These are phyloP conservation scores for Philhelius pedissequus DNA, from an alignment of 2,888 invertebrate species.

Conservation along the genomic window DNA sequence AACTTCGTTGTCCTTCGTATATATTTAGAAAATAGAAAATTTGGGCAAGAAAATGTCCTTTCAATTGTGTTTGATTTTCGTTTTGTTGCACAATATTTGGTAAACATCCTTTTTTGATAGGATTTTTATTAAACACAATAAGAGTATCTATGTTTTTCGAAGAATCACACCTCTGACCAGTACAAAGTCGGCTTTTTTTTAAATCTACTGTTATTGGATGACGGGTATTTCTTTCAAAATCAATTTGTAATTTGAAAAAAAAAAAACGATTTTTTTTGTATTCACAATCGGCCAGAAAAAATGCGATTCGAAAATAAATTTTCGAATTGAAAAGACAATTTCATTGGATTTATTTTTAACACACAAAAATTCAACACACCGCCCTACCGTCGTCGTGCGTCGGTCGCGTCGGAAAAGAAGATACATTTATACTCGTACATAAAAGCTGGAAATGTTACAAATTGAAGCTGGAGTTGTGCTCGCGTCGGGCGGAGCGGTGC, in stretches of 20 bases:
- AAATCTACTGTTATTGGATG: neutral
- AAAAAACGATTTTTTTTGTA: neutral
- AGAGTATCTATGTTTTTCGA: constrained; percentile 19
- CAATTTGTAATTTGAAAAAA: constrained; percentile 49
- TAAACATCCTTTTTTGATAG: constrained; percentile 51
- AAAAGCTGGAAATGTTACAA: no score
- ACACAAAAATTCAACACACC: constrained; percentile 41
- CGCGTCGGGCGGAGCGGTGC: no score
- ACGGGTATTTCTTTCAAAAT: constrained; percentile 6
- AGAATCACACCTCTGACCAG: constrained; percentile 43
- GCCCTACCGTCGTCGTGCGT: no score
- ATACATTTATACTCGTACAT: no score
- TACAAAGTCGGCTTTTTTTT: constrained; percentile 21
- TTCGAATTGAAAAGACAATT: constrained; percentile 6
- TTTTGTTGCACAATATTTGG: constrained; percentile 53
- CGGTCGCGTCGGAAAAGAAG: no score
- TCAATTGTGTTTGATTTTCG: constrained; percentile 48
- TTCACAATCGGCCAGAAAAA: neutral
- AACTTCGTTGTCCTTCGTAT: neutral
- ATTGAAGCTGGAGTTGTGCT: no score
- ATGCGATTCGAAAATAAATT: constrained; percentile 24
- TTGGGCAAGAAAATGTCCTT: constrained; percentile 49
- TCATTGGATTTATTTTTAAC: constrained; percentile 26
- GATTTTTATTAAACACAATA: neutral
- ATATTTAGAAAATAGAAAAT: neutral